Conservation (phyloP, 2,113 vertebrate species). For the Gallinago undulata region DNA sequence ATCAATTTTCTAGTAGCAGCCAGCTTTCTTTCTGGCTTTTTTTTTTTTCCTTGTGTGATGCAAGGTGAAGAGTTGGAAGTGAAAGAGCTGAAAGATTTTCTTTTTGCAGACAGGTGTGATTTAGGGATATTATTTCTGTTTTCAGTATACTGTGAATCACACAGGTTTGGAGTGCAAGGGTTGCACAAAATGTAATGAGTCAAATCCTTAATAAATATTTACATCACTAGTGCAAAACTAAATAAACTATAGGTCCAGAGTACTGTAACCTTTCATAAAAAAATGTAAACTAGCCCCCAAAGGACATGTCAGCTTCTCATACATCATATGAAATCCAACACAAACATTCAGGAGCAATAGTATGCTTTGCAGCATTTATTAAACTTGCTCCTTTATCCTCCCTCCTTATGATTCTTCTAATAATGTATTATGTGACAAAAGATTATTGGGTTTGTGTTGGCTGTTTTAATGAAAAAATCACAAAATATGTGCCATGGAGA, state of each 20-base stretch:
- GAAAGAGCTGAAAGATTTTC: constrained; percentile 30
- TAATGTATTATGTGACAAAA: constrained; percentile 24
- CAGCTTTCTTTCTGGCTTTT: not conserved
- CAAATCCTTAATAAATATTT: constrained; percentile 56
- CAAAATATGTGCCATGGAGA: not conserved
- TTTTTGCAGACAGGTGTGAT: not conserved
- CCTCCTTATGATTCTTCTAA: not conserved
- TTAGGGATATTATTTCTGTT: constrained; percentile 36
- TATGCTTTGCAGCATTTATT: constrained; percentile 37
- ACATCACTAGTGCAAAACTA: constrained; percentile 26
- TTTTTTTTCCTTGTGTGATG: not conserved
- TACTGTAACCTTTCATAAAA: constrained; percentile 41
- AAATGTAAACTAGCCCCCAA: constrained; percentile 1
- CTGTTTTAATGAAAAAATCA: constrained; percentile 42
- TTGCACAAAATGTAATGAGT: constrained; percentile 37
- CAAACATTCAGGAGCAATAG: constrained; percentile 37
- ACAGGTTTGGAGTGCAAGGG: not conserved
- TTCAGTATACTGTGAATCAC: constrained; percentile 2
- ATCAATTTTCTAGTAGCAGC: not conserved
- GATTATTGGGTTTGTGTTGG: constrained; percentile 20
- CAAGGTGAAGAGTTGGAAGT: constrained; percentile 26
- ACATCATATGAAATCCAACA: constrained; percentile 29
- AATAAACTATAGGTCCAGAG: constrained; percentile 15
- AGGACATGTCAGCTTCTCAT: constrained; percentile 38
- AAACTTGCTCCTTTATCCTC: not conserved